Percentiles rank a stretch among this genome's conserved stretches.
Conservation (phyloP, 2,888 invertebrate species). For the Lacanobia oleracea region DNA sequence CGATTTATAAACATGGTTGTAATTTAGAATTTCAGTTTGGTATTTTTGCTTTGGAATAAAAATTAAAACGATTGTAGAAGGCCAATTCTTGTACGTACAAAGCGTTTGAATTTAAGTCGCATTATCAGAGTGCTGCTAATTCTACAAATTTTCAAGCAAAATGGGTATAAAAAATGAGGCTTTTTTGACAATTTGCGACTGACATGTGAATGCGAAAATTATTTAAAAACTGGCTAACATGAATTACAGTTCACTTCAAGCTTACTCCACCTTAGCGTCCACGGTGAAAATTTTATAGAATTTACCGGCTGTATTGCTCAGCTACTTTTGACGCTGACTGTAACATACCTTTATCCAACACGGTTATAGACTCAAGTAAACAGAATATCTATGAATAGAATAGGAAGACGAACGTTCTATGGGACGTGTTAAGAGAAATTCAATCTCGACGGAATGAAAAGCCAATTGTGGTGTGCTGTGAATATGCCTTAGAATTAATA, state of each 20-base stretch:
- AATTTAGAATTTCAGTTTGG: conserved; percentile 7
- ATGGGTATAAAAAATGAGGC: too few species aligned
- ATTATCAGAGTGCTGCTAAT: too few species aligned
- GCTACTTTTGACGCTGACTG: not conserved
- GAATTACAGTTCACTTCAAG: too few species aligned
- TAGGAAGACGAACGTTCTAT: not conserved
- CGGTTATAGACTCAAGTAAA: conserved; percentile 3
- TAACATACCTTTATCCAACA: conserved; percentile 4
- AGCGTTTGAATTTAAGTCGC: too few species aligned
- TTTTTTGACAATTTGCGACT: too few species aligned
- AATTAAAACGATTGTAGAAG: not conserved
- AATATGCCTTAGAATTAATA: conserved; percentile 11
- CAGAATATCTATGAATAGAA: conserved; percentile 18
- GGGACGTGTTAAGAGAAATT: not conserved
- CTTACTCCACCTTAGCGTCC: too few species aligned
- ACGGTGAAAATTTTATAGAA: too few species aligned
- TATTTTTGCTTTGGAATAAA: conserved; percentile 6
- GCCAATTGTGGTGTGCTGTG: not conserved
- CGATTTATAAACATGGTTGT: conserved; percentile 43
- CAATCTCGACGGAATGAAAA: not conserved
- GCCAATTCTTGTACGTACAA: too few species aligned
- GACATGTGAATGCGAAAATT: too few species aligned
- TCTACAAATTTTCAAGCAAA: too few species aligned
- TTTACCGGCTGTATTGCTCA: not conserved
- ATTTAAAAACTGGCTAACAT: too few species aligned